These are phyloP conservation scores for Gavia stellata DNA, from an alignment of 2,113 vertebrate species.

Conservation along the genomic window DNA sequence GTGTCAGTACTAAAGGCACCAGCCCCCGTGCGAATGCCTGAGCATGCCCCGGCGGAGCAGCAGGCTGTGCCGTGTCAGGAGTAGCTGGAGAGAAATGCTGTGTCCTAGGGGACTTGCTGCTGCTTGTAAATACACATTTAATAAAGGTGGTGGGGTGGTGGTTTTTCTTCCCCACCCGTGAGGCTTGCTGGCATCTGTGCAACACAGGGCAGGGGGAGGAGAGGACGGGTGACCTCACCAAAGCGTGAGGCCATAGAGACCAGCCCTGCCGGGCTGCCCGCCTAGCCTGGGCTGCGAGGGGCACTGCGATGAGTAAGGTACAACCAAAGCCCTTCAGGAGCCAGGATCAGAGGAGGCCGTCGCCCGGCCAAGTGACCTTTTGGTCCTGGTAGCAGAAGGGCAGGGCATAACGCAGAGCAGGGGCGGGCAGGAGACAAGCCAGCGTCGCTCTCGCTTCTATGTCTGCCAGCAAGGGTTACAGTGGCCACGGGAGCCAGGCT, in stretches of 20 bases:
- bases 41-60: not conserved
- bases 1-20: not conserved
- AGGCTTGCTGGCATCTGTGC: not conserved
- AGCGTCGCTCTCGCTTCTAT: accelerated
- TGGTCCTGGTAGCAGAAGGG: not conserved
- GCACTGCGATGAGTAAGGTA: not conserved
- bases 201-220: not conserved
- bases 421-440: not conserved
- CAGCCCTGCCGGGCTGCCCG: not conserved
- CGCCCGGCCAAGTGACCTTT: not conserved
- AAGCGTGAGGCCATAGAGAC: not conserved
- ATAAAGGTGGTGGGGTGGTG: not conserved
- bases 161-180: not conserved
- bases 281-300: not conserved
- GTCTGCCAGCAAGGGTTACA: not conserved
- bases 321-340: not conserved
- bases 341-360: not conserved
- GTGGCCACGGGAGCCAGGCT: not conserved
- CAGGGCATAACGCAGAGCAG: no score
- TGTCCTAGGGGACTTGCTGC: not conserved
- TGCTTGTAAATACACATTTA: not conserved
- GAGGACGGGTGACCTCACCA: not conserved
- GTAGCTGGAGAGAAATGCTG: not conserved
- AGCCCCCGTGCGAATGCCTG: not conserved
- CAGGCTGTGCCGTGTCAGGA: not conserved